Evolutionary conservation across 2,113 vertebrate genomes (phyloP).

Genomic region (Strigops habroptila): DNA sequence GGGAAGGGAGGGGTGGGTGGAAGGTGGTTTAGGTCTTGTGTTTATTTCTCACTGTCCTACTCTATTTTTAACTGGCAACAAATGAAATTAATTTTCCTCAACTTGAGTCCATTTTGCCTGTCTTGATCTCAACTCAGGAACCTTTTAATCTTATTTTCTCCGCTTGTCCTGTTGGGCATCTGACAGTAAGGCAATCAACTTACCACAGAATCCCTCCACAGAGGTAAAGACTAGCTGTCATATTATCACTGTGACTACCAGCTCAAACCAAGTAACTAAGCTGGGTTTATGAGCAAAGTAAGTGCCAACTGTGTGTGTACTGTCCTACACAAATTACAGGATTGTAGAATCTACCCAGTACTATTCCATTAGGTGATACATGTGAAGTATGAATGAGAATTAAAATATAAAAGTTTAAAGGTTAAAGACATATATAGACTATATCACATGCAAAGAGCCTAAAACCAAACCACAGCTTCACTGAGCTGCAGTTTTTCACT

Average conservation of each 20-base stretch:
- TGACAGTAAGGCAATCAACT: background rate
- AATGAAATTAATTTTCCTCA: background rate
- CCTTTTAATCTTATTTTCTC: background rate
- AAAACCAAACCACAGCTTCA: background rate
- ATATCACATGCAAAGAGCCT: background rate
- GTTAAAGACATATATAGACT: background rate
- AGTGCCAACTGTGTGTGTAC: background rate
- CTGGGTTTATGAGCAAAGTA: background rate
- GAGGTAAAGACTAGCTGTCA: background rate
- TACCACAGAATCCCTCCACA: background rate
- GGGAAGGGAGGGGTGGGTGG: rapidly evolving
- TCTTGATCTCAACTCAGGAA: background rate
- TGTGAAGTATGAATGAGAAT: background rate
- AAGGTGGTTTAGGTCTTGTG: background rate
- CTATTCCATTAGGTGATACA: background rate
- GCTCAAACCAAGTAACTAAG: background rate
- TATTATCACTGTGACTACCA: background rate
- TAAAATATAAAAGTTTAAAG: background rate
- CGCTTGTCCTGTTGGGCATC: background rate
- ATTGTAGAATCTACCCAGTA: background rate
- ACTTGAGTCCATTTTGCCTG: background rate
- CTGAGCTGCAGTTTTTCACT: background rate
- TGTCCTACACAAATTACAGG: background rate
- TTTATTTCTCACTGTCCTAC: background rate
- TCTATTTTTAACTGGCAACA: background rate